These are phyloP conservation scores for Rhopilema esculentum DNA, from an alignment of 30 jellyfish, hydroid and myxozoan genomes.

Conservation along the genomic window DNA sequence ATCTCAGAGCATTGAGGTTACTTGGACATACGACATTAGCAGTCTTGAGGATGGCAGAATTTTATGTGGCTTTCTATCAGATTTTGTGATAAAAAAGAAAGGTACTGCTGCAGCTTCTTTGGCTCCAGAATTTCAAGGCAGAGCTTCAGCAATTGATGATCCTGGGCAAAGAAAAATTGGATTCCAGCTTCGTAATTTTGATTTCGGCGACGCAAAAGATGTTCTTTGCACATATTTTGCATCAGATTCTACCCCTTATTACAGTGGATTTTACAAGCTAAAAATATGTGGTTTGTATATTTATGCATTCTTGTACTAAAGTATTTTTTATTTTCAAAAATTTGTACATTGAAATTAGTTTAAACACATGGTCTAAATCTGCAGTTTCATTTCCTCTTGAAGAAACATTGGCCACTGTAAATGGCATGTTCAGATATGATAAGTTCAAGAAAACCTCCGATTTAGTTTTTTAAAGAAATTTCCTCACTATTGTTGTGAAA, in stretches of 20 bases:
- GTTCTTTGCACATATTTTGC: background rate
- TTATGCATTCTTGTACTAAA: too few species aligned
- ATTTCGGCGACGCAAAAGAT: slow-evolving; percentile 1
- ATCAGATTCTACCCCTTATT: background rate
- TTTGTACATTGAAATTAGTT: too few species aligned
- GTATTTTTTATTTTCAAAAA: too few species aligned
- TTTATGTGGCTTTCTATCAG: background rate
- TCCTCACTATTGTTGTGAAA: too few species aligned
- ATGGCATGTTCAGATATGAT: too few species aligned
- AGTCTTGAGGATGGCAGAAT: background rate
- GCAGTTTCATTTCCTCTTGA: too few species aligned
- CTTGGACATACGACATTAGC: background rate
- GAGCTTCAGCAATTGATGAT: slow-evolving; percentile 10
- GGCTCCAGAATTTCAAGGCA: background rate
- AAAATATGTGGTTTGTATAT: slow-evolving; percentile 10
- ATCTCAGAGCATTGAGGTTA: slow-evolving; percentile 1
- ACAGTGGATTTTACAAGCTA: background rate
- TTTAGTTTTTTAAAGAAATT: too few species aligned
- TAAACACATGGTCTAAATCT: too few species aligned
- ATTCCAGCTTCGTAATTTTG: background rate
- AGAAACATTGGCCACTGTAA: too few species aligned
- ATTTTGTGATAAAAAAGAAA: background rate
- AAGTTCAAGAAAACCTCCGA: too few species aligned
- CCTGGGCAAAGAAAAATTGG: slow-evolving; percentile 1
- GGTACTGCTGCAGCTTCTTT: background rate